phyloP scores from a whole-genome alignment of 2,113 vertebrate genomes.

The Eidolon helvum region DNA sequence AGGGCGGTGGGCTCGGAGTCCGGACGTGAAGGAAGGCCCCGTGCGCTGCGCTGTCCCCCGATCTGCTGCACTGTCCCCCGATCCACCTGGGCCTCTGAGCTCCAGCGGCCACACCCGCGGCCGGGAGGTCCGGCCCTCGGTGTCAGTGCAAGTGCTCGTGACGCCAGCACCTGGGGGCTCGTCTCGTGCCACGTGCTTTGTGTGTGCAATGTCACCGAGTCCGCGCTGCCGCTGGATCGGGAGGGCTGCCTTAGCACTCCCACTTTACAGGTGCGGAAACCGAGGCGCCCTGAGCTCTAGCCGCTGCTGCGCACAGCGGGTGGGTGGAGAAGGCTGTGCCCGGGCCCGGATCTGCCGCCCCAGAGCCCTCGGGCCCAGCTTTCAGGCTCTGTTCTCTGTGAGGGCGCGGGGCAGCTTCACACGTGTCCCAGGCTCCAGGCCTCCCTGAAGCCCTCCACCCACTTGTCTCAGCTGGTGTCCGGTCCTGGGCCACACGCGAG shows the following conservation, averaged over 20 bases:
- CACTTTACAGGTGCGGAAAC: background rate
- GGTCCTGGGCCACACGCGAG: background rate
- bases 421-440: background rate
- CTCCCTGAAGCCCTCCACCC: background rate
- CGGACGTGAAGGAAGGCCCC: background rate
- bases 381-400: background rate
- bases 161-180: background rate
- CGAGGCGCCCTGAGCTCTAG: background rate
- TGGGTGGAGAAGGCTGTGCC: background rate
- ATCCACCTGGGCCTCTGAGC: background rate
- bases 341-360: background rate
- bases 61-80: background rate
- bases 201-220: background rate
- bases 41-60: fast-evolving
- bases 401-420: background rate
- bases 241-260: background rate
- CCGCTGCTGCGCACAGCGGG: background rate
- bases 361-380: background rate
- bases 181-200: too few species aligned
- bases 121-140: background rate
- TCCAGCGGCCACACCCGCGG: fast-evolving
- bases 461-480: fast-evolving
- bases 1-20: background rate
- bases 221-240: background rate
- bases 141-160: background rate